phyloP scores from a whole-genome alignment of 2,797 vertebrate species.

The Helostoma temminkii region DNA sequence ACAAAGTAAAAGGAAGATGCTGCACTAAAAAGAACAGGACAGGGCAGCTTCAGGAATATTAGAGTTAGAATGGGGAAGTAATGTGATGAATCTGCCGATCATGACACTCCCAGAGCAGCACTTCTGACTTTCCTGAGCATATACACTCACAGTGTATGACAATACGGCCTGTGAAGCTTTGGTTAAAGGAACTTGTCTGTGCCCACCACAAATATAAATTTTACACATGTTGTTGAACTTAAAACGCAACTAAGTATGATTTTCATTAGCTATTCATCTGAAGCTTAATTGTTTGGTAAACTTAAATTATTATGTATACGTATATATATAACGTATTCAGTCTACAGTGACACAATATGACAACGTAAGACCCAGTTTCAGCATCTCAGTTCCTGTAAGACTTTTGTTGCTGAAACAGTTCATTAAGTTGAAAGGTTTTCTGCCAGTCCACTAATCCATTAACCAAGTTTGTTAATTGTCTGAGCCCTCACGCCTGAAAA shows the following conservation, averaged over 20 bases:
- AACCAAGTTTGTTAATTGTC: too few relatives aligned
- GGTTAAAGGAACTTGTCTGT: conserved; percentile 4
- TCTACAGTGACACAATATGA: too few relatives aligned
- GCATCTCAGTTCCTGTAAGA: too few relatives aligned
- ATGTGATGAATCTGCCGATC: conserved; percentile 61
- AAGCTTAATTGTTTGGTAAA: not conserved
- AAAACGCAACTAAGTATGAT: not conserved
- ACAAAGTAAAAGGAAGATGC: conserved; percentile 28
- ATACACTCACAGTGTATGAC: conserved; percentile 4
- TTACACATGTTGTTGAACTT: not conserved
- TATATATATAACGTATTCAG: too few relatives aligned
- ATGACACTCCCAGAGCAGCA: conserved; percentile 55
- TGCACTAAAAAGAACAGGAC: conserved; percentile 38
- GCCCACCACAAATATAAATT: not conserved
- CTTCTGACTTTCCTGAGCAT: not conserved
- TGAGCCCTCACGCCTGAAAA: not conserved
- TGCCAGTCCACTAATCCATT: not conserved
- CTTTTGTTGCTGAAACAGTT: too few relatives aligned
- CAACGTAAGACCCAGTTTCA: too few relatives aligned
- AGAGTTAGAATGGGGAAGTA: conserved; percentile 55
- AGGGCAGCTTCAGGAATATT: conserved; percentile 38
- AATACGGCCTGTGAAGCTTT: conserved; percentile 34
- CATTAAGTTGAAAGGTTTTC: not conserved
- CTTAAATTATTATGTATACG: too few relatives aligned
- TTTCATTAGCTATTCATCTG: not conserved